Evolutionary conservation across 2,888 invertebrate genomes (phyloP).

Genomic region (Macrostomum cliftonense): DNA sequence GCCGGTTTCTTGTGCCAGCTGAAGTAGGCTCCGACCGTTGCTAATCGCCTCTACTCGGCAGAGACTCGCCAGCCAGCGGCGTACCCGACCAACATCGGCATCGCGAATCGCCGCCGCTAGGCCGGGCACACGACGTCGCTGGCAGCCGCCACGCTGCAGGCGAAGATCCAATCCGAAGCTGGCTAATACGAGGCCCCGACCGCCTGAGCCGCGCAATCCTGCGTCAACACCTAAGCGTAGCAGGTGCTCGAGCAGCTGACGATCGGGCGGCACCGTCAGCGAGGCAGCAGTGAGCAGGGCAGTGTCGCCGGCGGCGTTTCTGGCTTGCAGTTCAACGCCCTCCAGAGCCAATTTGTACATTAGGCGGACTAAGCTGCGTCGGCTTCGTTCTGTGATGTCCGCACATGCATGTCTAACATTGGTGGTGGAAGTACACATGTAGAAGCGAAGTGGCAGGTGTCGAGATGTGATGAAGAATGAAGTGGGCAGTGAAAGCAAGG

Average conservation of each 20-base stretch:
- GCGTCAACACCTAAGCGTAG: conserved; percentile 8
- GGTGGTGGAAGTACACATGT: too few relatives aligned
- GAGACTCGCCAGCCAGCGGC: conserved; percentile 19
- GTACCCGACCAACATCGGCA: conserved; percentile 16
- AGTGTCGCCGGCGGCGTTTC: conserved; percentile 15
- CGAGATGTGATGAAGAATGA: too few relatives aligned
- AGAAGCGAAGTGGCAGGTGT: too few relatives aligned
- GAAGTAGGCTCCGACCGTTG: conserved; percentile 16
- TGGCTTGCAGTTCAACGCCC: conserved; percentile 17
- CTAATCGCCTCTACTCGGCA: conserved; percentile 15
- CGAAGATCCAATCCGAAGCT: too few relatives aligned
- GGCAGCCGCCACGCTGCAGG: too few relatives aligned
- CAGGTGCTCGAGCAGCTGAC: conserved; percentile 17
- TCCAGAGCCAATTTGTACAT: conserved; percentile 18
- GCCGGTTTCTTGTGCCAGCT: conserved; percentile 15
- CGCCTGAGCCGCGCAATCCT: too few relatives aligned
- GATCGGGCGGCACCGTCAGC: conserved; percentile 11
- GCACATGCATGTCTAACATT: too few relatives aligned
- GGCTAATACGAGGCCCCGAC: too few relatives aligned
- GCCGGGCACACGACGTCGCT: conserved; percentile 16
- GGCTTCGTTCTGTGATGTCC: too few relatives aligned
- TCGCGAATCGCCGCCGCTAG: conserved; percentile 18
- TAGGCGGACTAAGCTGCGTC: conserved; percentile 14
- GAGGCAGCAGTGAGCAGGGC: conserved; percentile 9
- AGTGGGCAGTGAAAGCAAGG: too few relatives aligned